These are phyloP conservation scores for Oncorhynchus clarkii DNA, from an alignment of 2,113 vertebrate genomes.

Conservation along the genomic window DNA sequence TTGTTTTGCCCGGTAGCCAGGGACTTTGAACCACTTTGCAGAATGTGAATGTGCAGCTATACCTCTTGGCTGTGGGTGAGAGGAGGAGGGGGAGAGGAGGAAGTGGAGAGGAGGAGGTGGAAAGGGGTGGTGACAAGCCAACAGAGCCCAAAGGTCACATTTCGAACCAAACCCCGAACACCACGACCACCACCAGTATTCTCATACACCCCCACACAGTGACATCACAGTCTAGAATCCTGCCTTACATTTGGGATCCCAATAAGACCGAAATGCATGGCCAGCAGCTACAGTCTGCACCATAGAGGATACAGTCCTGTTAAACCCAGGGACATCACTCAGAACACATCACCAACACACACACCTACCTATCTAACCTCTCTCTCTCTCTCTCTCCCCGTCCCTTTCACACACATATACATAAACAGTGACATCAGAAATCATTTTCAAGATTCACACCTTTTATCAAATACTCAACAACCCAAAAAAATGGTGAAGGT, in stretches of 20 bases:
- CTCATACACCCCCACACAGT: slow-evolving; percentile 24
- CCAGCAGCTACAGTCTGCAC: neutral
- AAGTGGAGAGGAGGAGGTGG: neutral
- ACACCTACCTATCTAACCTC: neutral
- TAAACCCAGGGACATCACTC: no score
- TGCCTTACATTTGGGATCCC: slow-evolving; percentile 21
- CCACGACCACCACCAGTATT: slow-evolving; percentile 27
- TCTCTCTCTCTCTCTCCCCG: no score
- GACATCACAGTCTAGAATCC: slow-evolving; percentile 28
- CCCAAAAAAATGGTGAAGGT: no score
- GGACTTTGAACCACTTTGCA: no score
- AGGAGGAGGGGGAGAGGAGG: neutral
- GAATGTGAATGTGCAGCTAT: no score
- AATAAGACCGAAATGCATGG: neutral
- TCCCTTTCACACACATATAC: no score
- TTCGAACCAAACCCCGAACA: slow-evolving; percentile 27
- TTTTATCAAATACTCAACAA: no score
- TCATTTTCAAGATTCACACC: no score
- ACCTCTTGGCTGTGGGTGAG: neutral
- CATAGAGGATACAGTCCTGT: neutral
- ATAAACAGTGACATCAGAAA: no score
- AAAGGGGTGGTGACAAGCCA: neutral
- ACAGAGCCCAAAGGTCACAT: slow-evolving; percentile 27
- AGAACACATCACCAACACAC: no score
- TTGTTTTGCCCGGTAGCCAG: no score